phyloP scores from a whole-genome alignment of 1,140 invertebrate species.

The Lasioglossum baleicum region DNA sequence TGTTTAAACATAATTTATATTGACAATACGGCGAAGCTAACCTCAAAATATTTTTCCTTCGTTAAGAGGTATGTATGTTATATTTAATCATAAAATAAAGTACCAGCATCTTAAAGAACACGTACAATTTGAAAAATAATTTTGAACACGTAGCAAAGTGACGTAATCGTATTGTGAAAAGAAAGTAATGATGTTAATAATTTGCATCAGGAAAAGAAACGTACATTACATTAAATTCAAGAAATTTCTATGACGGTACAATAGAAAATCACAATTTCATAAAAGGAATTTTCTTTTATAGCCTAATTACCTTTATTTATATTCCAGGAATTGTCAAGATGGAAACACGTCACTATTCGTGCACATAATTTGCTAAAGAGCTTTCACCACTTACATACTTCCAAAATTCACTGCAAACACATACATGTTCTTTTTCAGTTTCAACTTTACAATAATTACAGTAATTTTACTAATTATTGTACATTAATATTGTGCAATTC shows the following conservation, averaged over 20 bases:
- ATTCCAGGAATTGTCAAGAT: constrained; percentile 68
- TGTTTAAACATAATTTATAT: neutral
- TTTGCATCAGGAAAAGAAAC: neutral
- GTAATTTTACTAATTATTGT: constrained; percentile 25
- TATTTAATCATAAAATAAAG: neutral
- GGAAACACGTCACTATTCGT: constrained; percentile 69
- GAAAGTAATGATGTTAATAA: neutral
- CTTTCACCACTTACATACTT: constrained; percentile 8
- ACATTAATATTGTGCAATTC: neutral
- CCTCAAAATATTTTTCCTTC: constrained; percentile 15
- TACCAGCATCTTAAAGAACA: neutral
- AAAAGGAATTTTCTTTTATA: neutral
- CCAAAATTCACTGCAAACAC: neutral
- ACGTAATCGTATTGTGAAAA: constrained; percentile 48
- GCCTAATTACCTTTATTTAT: constrained; percentile 64
- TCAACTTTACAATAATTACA: constrained; percentile 36
- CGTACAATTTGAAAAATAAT: neutral
- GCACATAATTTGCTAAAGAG: constrained; percentile 31
- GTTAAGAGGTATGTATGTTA: neutral
- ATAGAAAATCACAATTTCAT: neutral
- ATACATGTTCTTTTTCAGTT: neutral
- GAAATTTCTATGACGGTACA: neutral
- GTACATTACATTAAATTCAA: neutral
- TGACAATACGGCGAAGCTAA: constrained; percentile 14
- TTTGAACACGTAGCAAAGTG: constrained; percentile 50